These are phyloP conservation scores for Limnephilus marmoratus DNA, from an alignment of 2,888 invertebrate species.

Conservation along the genomic window DNA sequence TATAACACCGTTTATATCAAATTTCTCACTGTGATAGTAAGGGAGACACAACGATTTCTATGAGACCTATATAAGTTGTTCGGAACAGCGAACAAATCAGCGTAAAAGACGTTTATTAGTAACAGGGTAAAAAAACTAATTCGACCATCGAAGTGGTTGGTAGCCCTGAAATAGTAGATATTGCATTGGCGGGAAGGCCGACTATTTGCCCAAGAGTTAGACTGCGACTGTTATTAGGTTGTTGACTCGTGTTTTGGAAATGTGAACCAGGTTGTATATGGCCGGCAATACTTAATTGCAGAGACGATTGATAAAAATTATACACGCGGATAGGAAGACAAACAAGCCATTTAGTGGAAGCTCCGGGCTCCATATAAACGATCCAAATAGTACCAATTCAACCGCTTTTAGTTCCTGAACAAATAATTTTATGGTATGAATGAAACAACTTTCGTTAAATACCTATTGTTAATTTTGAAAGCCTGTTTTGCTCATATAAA, in stretches of 20 bases:
- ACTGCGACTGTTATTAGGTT: slow-evolving; percentile 22
- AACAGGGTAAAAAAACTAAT: neutral
- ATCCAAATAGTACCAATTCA: neutral
- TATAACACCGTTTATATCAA: too few relatives aligned
- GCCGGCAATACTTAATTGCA: slow-evolving; percentile 33
- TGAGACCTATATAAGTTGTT: too few relatives aligned
- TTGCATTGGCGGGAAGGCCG: slow-evolving; percentile 16
- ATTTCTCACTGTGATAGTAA: too few relatives aligned
- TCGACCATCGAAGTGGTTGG: neutral
- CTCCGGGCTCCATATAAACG: neutral
- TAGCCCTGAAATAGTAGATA: neutral
- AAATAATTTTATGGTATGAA: neutral
- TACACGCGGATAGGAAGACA: neutral
- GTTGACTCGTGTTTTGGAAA: slow-evolving; percentile 32
- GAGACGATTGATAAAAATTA: neutral
- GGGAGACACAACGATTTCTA: too few relatives aligned
- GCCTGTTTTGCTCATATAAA: neutral
- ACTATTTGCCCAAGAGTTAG: slow-evolving; percentile 11
- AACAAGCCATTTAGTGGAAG: neutral
- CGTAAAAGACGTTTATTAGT: too few relatives aligned
- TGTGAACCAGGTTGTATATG: slow-evolving; percentile 41
- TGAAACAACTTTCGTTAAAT: neutral
- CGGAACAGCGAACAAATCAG: too few relatives aligned
- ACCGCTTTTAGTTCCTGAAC: neutral
- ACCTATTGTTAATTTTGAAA: neutral